Evolutionary conservation across 2,113 vertebrate species (phyloP), one percentile per base, ranked within the genome.

Genomic region (Terrapene triunguis): DNA sequence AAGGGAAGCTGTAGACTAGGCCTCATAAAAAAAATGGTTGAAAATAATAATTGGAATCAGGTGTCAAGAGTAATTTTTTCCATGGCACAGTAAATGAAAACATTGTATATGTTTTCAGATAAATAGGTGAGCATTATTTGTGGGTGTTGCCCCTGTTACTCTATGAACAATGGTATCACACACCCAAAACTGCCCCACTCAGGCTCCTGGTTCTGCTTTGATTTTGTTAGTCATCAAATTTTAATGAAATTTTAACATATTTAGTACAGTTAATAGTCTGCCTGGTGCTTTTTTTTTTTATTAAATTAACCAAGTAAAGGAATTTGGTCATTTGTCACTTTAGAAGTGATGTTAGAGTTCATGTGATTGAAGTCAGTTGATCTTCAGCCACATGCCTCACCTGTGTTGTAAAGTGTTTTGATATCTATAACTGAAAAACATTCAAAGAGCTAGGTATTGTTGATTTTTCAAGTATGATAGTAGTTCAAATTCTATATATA

Each of bases 151-250:
- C 13, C 32, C 13, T 35, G 62, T 35, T 35, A 13, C 10, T 27
- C 11, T 65, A 35, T 17, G 62, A 65, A 24, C 54, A 55, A 25
- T 7, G 24, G 14, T 65, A 65, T 65, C 62, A 4, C 32, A 65
- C n/a, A 35, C 62, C 35, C 6, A 69, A 69, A 69, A n/a, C 14
- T 69, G 35, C 32, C 35, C 3, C 32, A 32, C 27, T 59, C 57
- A 16, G 13, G 7, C 19, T 57, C 62, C 35, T 7, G 35, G 35
- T 65, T 53, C 4, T 19, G 0, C 2, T 84, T 9, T 62, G 1
- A 2, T 57, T 35, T 14, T 35, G 1, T 38, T 80, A 3, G 19
- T 35, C 27, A 9, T 25, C 76, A 29, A 82, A 59, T 79, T 72
- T 35, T 8, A 79, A 4, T 76, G 80, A 19, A 1, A 5, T 74